Percentiles rank a stretch among this genome's conserved stretches.
Evolutionary conservation across 2,797 vertebrate species (phyloP).

Genomic region (Anniella stebbinsi): DNA sequence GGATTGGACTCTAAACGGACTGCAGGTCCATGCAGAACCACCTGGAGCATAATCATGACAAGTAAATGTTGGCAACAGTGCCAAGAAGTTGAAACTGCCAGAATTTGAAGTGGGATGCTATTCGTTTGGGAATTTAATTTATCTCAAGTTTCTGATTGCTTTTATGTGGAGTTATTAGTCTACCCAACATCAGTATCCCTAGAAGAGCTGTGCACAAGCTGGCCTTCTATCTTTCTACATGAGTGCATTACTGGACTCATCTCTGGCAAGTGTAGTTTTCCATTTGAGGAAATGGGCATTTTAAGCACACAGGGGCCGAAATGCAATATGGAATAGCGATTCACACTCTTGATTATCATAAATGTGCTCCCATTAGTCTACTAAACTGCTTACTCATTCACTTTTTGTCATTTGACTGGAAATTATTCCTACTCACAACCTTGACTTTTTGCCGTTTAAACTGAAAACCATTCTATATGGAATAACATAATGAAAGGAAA

Average conservation of each 20-base stretch:
- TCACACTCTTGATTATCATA: slow-evolving; percentile 55
- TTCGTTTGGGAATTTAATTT: background rate
- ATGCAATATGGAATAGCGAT: slow-evolving; percentile 65
- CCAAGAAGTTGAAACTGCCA: background rate
- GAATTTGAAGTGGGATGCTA: background rate
- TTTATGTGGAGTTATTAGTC: background rate
- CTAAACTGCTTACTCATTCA: slow-evolving; percentile 64
- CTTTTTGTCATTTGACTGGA: slow-evolving; percentile 62
- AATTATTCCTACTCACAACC: slow-evolving; percentile 61
- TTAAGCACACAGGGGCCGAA: slow-evolving; percentile 52
- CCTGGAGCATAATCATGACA: background rate
- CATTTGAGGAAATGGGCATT: rapidly evolving
- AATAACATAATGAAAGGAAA: slow-evolving; percentile 71
- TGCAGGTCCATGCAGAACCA: no score
- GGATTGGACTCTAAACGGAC: no score
- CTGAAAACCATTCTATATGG: slow-evolving; percentile 67
- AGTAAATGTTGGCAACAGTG: background rate
- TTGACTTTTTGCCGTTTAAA: slow-evolving; percentile 71
- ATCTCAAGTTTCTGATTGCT: background rate
- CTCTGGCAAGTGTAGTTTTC: slow-evolving; percentile 28
- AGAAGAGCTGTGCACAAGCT: background rate
- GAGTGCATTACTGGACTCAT: slow-evolving; percentile 33
- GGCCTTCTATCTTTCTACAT: slow-evolving; percentile 30
- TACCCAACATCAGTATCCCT: background rate
- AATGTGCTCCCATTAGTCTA: slow-evolving; percentile 46